Base-by-base conservation (phyloP, 2,888 invertebrate species). In the Drosophila robusta region DNA sequence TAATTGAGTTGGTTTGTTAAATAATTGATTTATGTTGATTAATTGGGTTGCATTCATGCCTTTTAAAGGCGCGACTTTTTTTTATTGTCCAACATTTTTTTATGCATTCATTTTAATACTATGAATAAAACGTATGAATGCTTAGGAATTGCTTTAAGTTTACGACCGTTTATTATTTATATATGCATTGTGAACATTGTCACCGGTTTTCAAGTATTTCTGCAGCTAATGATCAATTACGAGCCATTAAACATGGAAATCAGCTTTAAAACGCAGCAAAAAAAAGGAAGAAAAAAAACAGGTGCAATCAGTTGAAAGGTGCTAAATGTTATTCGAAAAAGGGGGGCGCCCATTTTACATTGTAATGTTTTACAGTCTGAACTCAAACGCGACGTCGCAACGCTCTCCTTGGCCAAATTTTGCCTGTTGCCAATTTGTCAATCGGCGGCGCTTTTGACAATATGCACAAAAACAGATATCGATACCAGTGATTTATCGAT, bases 211-310 rank as follows among this genome's bases (percentile, higher is more conserved):
- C 69, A 69, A 82, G 71, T 82, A 64, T 68, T 87, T 72, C 75
- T 68, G 41, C 72, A 56, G 78, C 81, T 82, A 82, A 82, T 87
- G 81, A 82, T 78, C 81, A 75, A 87, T 75, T 85, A 78, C 78
- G 72, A 42, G 60, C 64, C 49, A 68, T 75, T 75, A 78, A 72
- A 68, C 78, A 75, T 81, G 78, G 61, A 68, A 80, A 70, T 60
- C 46, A 45, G 56, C 56, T 56, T 60, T 42, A 45, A 45, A 47
- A 46, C 9, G 45, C 46, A 45, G 14, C 42, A 44, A 42, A 51
- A 78, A 70, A 50, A 64, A 66, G 39, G 39, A 34, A 50, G 12
- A 32, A 42, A 42, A 50, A 46, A 32, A 50, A 39, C 42, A 62
- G 34, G 49, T 18, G 7, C 63, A 64, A 71, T 60, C 29, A 16